phyloP scores from a whole-genome alignment of 1,140 invertebrate species.

The Scaptodrosophila lebanonensis region DNA sequence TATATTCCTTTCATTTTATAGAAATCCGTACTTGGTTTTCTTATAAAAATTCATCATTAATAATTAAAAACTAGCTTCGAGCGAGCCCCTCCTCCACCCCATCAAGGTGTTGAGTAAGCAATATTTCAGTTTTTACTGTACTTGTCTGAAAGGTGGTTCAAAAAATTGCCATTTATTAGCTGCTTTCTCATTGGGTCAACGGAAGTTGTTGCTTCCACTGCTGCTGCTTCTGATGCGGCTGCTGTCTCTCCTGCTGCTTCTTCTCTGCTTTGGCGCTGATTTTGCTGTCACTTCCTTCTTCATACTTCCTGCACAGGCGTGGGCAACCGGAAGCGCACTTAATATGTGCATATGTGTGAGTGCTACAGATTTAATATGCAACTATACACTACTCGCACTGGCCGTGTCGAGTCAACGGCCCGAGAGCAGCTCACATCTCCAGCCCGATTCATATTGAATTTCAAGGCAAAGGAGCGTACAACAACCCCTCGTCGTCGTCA shows the following conservation, averaged over 20 bases:
- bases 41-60: too few species aligned
- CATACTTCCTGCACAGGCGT: background rate
- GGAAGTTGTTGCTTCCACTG: slow-evolving; percentile 32
- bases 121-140: too few species aligned
- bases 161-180: background rate
- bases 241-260: slow-evolving; percentile 11
- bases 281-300: background rate
- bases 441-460: background rate
- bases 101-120: too few species aligned
- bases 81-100: too few species aligned
- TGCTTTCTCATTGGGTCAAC: background rate
- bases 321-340: background rate
- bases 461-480: background rate
- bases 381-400: too few species aligned
- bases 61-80: too few species aligned
- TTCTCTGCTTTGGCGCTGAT: background rate
- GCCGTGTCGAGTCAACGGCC: background rate
- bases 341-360: background rate
- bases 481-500: background rate
- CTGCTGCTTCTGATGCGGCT: slow-evolving; percentile 1
- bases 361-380: slow-evolving; percentile 4
- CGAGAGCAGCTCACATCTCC: too few species aligned
- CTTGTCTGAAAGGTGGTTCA: too few species aligned
- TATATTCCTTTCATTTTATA: too few species aligned
- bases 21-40: too few species aligned